Conservation (phyloP, 2,888 invertebrate genomes). For the Bursaphelenchus okinawaensis region DNA sequence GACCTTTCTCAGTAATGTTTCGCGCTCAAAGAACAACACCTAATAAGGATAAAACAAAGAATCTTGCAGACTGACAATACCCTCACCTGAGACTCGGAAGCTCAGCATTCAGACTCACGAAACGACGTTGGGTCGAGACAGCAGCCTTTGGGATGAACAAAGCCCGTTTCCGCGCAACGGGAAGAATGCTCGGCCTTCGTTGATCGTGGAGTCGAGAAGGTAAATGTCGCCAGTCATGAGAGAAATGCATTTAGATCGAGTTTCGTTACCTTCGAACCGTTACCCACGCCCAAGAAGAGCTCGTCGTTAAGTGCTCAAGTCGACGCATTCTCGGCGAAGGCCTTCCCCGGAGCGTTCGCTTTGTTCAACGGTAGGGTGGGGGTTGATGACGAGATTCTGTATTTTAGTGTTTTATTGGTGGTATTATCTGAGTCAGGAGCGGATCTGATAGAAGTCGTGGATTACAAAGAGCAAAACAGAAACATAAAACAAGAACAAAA, state of each 20-base stretch:
- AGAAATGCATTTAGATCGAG: conserved; percentile 12
- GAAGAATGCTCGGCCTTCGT: conserved; percentile 12
- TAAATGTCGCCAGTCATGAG: background rate
- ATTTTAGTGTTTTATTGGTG: conserved; percentile 56
- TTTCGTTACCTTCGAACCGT: background rate
- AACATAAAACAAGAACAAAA: too few relatives aligned
- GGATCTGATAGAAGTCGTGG: conserved; percentile 2
- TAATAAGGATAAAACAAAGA: too few relatives aligned
- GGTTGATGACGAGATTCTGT: background rate
- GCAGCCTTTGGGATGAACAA: background rate
- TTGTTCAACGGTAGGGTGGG: conserved; percentile 47
- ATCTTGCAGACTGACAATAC: conserved; percentile 3
- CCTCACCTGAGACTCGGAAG: background rate
- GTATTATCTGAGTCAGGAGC: conserved; percentile 43
- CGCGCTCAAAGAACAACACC: too few relatives aligned
- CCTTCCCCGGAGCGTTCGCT: conserved; percentile 53
- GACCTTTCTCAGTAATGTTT: too few relatives aligned
- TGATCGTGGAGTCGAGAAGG: background rate
- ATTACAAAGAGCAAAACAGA: too few relatives aligned
- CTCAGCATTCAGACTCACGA: background rate
- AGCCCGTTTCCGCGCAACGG: background rate
- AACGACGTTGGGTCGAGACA: background rate
- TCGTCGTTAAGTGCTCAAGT: conserved; percentile 29
- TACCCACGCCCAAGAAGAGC: conserved; percentile 15
- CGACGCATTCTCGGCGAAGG: conserved; percentile 52